Base-by-base conservation (phyloP, 2,113 vertebrate species). In the Anas platyrhynchos region DNA sequence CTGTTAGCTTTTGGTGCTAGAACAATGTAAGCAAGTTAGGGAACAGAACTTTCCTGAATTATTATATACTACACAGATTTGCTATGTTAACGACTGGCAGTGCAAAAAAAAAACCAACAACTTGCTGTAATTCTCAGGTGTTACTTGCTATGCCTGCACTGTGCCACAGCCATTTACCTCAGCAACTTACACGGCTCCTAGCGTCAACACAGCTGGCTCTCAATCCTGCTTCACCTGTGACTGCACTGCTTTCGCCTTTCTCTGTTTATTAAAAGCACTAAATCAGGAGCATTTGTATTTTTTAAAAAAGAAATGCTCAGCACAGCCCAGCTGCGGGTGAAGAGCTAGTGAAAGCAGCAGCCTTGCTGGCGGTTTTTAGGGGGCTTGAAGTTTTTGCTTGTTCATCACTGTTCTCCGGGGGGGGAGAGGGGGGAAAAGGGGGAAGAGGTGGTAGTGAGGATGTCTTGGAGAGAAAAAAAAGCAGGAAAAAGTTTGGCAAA, bases 251-350 rank as follows among this genome's bases (percentile, higher is more conserved):
- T 97, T 97, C 7, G 18, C 95, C 91, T 97, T 95, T 72, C 43
- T 50, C 95, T 97, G 87, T 96, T 98, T 97, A 98, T 98, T 98
- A 98, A 98, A 98, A 98, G 92, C 96, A 96, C 96, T 97, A 98
- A 98, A 97, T 97, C 97, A 98, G 97, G 83, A 96, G 85, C 92
- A 95, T 93, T 94, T 96, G 83, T 96, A 23, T 63, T 95, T 96
- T 96, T 94, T 69, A 80, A 97, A 97, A 98, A 86, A 71, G 72
- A 85, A 97, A 88, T 18, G 26, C 77, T 75, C 68, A 34, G 93
- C 63, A 10, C 88, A 94, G 90, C 86, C 82, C 93, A 97, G 93
- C 96, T 97, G 97, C 0, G 26, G 82, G 68, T 96, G 94, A 97
- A 71, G 54, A 91, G 88, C 83, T 89, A 95, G 73, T 88, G 91